Base-by-base conservation (phyloP, 2,888 invertebrate genomes). In the Hirtodrosophila cameraria region DNA sequence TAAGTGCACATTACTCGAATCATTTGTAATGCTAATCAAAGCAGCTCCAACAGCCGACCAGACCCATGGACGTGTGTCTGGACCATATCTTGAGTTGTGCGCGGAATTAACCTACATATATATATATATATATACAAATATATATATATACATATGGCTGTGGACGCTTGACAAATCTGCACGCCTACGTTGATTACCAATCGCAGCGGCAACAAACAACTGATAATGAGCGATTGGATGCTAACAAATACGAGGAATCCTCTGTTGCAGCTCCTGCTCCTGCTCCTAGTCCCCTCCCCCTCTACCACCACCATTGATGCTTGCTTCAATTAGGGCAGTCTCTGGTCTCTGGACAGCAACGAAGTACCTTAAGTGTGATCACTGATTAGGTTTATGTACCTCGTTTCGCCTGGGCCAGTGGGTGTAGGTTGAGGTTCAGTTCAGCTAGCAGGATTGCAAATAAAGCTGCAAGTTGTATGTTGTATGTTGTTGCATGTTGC, bases 1-100 rank as follows among this genome's bases (percentile, higher is more conserved):
- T 83, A 83, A 83, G 82, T 83, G 82, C 82, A 83, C 82, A 83
- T 83, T 83, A 84, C 82, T 82, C 70, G 82, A 70, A 83, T 83
- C 82, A 83, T 83, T 83, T 83, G 82, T 83, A 83, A 85, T 84
- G 85, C 82, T 83, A 83, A 83, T 83, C 82, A 83, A 82, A 76
- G 79, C 76, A 70, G 61, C 69, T 58, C 49, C 61, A 41, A n/a
- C n/a, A n/a, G n/a, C n/a, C n/a, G 30, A 30, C 42, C 38, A 39
- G 31, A 30, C 54, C 7, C 39, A 25, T 12, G 41, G 35, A 35
- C 49, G 54, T 45, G 53, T 41, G 53, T 58, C 64, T 42, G 57
- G 23, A 6, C 23, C 41, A 64, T 86, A 86, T 80, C 86, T 86
- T 81, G 86, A 86, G 85, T 86, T 84, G 80, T 86, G 80, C 82